Percentiles rank a stretch among this genome's conserved stretches.
phyloP scores from a whole-genome alignment of 2,797 vertebrate genomes.

The Mallotus villosus region DNA sequence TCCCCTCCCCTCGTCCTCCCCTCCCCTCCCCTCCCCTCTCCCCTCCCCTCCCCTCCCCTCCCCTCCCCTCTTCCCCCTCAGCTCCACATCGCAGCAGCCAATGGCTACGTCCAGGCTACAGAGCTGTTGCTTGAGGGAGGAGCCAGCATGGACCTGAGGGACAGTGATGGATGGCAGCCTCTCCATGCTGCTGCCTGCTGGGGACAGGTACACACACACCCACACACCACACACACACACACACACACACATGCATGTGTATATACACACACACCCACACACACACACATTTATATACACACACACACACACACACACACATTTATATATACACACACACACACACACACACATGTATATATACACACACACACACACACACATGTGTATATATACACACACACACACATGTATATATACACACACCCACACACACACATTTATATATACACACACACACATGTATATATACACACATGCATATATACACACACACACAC shows the following conservation, averaged over 20 bases:
- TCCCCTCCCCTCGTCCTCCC: background rate
- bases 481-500: background rate
- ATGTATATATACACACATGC: background rate
- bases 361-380: background rate
- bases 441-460: background rate
- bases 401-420: background rate
- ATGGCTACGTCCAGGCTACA: conserved; percentile 89
- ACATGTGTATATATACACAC: background rate
- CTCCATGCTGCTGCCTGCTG: conserved; percentile 96
- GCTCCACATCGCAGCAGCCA: conserved; percentile 93
- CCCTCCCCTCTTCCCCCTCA: conserved; percentile 46
- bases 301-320: conserved; percentile 9
- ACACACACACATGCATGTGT: background rate
- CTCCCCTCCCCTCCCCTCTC: background rate
- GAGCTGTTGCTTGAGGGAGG: conserved; percentile 93
- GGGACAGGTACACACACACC: conserved; percentile 85
- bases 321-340: conserved; percentile 66
- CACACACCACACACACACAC: background rate
- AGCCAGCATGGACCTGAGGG: conserved; percentile 85
- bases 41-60: background rate
- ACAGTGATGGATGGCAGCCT: conserved; percentile 94
- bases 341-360: background rate
- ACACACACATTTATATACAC: background rate
- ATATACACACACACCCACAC: background rate
- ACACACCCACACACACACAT: conserved; percentile 8